These are phyloP conservation scores for Drosophila yakuba DNA, from an alignment of 1,140 invertebrate species.

Conservation along the genomic window DNA sequence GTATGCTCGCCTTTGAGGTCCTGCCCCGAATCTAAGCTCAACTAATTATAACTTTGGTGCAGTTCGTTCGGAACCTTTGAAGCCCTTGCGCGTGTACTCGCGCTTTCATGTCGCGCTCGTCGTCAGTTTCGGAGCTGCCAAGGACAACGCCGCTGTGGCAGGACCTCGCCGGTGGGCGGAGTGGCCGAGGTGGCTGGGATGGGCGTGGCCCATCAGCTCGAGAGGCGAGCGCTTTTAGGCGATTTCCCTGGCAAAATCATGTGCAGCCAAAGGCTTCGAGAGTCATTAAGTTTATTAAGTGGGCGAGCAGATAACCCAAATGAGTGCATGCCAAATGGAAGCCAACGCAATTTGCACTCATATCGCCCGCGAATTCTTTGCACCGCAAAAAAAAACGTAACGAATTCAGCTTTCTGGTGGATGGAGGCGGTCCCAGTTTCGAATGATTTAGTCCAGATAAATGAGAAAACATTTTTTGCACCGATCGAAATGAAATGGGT, in stretches of 20 bases:
- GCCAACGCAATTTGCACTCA: slow-evolving; percentile 64
- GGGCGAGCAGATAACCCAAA: slow-evolving; percentile 72
- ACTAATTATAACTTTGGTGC: slow-evolving; percentile 75
- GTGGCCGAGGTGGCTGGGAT: too few relatives aligned
- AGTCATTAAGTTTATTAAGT: slow-evolving; percentile 82
- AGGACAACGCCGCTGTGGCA: slow-evolving; percentile 33
- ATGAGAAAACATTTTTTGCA: too few relatives aligned
- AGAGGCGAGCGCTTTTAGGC: slow-evolving; percentile 57
- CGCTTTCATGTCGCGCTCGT: slow-evolving; percentile 12
- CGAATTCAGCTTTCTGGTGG: not conserved
- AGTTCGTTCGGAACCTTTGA: slow-evolving; percentile 51
- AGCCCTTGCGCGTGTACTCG: slow-evolving; percentile 27
- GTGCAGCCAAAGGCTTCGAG: slow-evolving; percentile 57
- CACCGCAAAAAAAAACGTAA: not conserved
- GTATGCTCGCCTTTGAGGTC: slow-evolving; percentile 6
- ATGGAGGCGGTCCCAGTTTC: too few relatives aligned
- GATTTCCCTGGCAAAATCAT: slow-evolving; percentile 46
- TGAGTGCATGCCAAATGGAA: slow-evolving; percentile 77
- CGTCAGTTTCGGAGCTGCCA: slow-evolving; percentile 16
- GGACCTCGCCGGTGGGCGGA: slow-evolving; percentile 3
- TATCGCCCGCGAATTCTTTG: slow-evolving; percentile 32
- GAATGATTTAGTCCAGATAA: too few relatives aligned
- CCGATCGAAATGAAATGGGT: too few relatives aligned
- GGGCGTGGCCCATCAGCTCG: slow-evolving; percentile 14
- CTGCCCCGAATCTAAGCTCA: slow-evolving; percentile 17